A percentile compares a stretch with the other conserved stretches of the same genome.
Evolutionary conservation across 2,888 invertebrate genomes (phyloP).

Genomic region (Nymphalis urticae): DNA sequence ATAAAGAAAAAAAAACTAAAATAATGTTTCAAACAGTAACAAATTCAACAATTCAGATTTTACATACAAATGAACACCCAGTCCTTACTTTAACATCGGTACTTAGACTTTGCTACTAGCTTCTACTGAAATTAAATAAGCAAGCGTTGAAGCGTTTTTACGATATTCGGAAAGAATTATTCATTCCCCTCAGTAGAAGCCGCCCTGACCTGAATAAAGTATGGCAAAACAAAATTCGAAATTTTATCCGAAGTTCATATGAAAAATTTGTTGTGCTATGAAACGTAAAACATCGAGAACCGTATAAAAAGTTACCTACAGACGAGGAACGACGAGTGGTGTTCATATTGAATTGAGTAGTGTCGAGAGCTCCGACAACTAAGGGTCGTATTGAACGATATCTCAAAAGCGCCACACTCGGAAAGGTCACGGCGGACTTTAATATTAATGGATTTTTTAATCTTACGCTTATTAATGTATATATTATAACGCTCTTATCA

Average conservation of each 20-base stretch:
- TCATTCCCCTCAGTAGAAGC: neutral
- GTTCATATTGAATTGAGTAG: conserved; percentile 56
- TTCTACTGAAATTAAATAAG: neutral
- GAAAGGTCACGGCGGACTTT: conserved; percentile 49
- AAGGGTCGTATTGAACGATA: conserved; percentile 60
- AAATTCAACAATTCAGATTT: no score
- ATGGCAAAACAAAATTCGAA: conserved; percentile 11
- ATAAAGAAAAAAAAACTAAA: no score
- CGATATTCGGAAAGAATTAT: neutral
- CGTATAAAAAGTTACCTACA: conserved; percentile 25
- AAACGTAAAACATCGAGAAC: conserved; percentile 7
- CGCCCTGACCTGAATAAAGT: conserved; percentile 10
- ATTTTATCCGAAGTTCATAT: conserved; percentile 7
- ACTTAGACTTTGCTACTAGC: neutral
- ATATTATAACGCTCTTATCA: neutral
- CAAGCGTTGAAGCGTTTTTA: conserved; percentile 1
- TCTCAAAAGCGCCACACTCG: conserved; percentile 53
- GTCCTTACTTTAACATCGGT: neutral
- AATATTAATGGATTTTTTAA: conserved; percentile 3
- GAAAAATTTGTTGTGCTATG: conserved; percentile 12
- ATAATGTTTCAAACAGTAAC: no score
- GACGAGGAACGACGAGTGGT: conserved; percentile 35
- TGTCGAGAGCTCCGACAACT: conserved; percentile 50
- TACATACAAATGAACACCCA: no score
- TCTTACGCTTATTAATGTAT: neutral